phyloP scores from a whole-genome alignment of 2,888 invertebrate species.

The Eremobia ochroleuca region DNA sequence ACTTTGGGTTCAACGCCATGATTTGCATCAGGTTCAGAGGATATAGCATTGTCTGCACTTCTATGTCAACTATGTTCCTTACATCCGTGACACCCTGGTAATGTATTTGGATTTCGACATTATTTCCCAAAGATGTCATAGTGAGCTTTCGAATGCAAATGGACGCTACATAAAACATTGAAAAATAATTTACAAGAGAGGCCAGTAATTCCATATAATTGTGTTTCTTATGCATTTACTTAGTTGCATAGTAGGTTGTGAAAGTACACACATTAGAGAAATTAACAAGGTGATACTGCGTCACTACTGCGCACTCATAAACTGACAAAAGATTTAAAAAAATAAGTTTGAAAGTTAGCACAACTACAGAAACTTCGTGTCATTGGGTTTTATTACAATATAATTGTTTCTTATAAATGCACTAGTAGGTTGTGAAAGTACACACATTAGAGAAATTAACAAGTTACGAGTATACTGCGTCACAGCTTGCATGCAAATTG shows the following conservation, averaged over 20 bases:
- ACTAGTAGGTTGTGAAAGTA: not conserved
- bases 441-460: constrained; percentile 22
- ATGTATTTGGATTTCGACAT: not conserved
- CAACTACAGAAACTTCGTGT: not conserved
- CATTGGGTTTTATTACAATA: not conserved
- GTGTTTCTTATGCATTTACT: not conserved
- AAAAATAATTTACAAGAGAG: not conserved
- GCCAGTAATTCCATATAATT: not conserved
- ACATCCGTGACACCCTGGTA: not conserved
- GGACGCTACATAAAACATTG: not conserved
- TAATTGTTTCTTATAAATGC: not conserved
- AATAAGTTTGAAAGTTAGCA: not conserved
- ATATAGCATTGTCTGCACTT: constrained; percentile 20
- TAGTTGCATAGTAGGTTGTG: not conserved
- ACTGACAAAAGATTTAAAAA: not conserved
- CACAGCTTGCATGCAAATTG: not conserved
- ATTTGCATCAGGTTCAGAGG: constrained; percentile 58
- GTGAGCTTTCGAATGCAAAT: not conserved
- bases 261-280: constrained; percentile 17
- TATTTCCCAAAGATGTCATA: not conserved
- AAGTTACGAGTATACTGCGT: not conserved
- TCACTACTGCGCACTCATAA: not conserved
- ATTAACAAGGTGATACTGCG: not conserved
- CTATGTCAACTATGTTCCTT: not conserved
- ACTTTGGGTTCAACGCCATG: constrained; percentile 52